These are phyloP conservation scores for Thera obeliscata DNA, from an alignment of 2,888 invertebrate genomes.

Conservation along the genomic window DNA sequence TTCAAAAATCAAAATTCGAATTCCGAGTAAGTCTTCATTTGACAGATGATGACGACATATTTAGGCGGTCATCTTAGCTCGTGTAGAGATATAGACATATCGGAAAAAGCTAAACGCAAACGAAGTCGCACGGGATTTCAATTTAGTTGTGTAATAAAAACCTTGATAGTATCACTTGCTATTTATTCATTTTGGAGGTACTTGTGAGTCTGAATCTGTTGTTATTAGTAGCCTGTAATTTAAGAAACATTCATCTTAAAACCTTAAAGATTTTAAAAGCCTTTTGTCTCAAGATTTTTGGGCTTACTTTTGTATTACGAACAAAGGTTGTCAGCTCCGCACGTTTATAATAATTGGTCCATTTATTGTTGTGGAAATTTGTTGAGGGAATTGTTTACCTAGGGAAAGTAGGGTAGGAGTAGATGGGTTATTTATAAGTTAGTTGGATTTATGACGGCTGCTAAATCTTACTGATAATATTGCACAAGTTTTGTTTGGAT, in stretches of 20 bases:
- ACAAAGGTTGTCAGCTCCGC: slow-evolving; percentile 21
- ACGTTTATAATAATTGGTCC: slow-evolving; percentile 25
- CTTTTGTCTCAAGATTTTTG: slow-evolving; percentile 18
- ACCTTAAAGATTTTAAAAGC: slow-evolving; percentile 3
- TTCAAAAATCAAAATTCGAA: too few relatives aligned
- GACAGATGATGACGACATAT: too few relatives aligned
- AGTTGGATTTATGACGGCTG: neutral
- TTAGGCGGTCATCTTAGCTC: too few relatives aligned
- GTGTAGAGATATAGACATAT: too few relatives aligned
- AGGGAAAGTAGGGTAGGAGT: neutral
- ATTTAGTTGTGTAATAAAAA: too few relatives aligned
- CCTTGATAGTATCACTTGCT: too few relatives aligned
- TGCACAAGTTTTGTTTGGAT: neutral
- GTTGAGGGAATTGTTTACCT: neutral
- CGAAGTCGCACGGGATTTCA: too few relatives aligned
- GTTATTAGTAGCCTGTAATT: neutral
- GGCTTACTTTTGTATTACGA: slow-evolving; percentile 10
- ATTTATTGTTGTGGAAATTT: slow-evolving; percentile 13
- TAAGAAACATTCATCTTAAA: neutral
- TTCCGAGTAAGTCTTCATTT: too few relatives aligned
- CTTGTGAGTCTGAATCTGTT: too few relatives aligned
- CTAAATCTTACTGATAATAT: neutral
- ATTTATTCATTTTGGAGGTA: too few relatives aligned
- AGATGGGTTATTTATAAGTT: neutral
- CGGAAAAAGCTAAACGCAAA: too few relatives aligned